Base-by-base conservation (phyloP, 2,888 invertebrate species). In the Cybosia mesomella region DNA sequence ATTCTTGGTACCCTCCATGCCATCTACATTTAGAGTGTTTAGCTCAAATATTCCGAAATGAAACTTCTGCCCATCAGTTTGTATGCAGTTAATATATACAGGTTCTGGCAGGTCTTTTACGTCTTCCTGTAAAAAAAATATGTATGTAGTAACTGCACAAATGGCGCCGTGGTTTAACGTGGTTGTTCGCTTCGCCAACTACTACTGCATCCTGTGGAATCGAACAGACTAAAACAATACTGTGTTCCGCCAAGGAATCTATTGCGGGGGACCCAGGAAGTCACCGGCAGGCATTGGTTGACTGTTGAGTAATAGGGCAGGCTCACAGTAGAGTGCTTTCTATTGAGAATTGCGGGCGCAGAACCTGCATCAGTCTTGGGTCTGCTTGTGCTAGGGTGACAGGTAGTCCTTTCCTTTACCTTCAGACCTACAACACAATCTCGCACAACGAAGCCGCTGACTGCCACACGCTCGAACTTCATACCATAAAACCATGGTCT, bases 11-110 rank as follows among this genome's bases (percentile, higher is more conserved):
- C 96, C 96, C 32, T 95, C 94, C 18, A 82, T 87, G 0, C 96
- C 95, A 83, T 94, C 87, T 3, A 98, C 89, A 88, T 98, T 96
- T 49, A 98, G 91, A 0, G 98, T 98, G 83, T 98, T 98, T 18
- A 99, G 93, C 91, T 99, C 98, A 69, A 98, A 96, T 22, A 98
- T 96, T 7, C 97, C 97, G 87, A 98, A 98, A 86, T 98, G 97
- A 86, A 97, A 98, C 55, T 95, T 91, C 77, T 96, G 94, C 0
- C 98, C 97, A 86, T 98, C 97, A 5, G 97, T 97, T 79, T 98
- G 98, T 75, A 99, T 95, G 85, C 97, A 97, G 87, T 99, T 98
- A 3, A 98, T 92, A 57, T 97, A 96, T 64, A 98, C 95, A 8
- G 99, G 98, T 82, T 97, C 96, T 2, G 97, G 97, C 53, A 98